Base-by-base conservation (phyloP, 1,140 invertebrate genomes). In the Polyergus mexicanus region DNA sequence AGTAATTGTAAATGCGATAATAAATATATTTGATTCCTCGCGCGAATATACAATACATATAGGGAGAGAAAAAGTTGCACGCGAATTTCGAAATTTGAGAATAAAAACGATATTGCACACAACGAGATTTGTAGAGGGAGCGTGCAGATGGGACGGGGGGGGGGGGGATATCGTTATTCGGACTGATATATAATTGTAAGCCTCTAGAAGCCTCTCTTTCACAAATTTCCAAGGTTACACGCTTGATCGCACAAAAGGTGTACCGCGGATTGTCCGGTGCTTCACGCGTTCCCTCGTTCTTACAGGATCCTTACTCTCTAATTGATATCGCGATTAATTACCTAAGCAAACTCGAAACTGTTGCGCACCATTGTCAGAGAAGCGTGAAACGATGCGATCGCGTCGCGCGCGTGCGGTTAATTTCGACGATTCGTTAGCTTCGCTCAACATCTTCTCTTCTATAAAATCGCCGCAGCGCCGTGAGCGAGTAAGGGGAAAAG, bases 381-480 rank as follows among this genome's bases (percentile, higher is more conserved):
- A 75, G 47, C 76, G 71, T 76, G 56, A 41, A 69, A 71, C 47
- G 11, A 41, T 28, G 32, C 41, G 65, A 81, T 72, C 38, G 44
- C 77, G 32, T 58, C 68, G 65, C 77, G 65, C 78, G 65, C 54
- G 68, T 56, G 56, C 41, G 47, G 63, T 25, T 84, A 84, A 84
- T 85, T 85, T 74, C 63, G 35, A 51, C 38, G 75, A 84, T 22
- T 47, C 44, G 66, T 38, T 38, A 38, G 58, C 47, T 81, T 83
- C 75, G 74, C 83, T 88, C 86, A 84, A 85, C 84, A 63, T 86
- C 88, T 88, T 89, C 88, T 86, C 77, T 89, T 86, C 84, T 77
- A 22, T 41, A 41, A 85, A n/a, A 58, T 38, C 62, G 58, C 25
- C 54, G 38, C 3, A 32, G 32, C 60, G 65, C 1, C 25, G 56